Percentiles rank a stretch among this genome's conserved stretches.
Evolutionary conservation across 2,888 invertebrate genomes (phyloP).

Genomic region (Tanypteryx hageni): DNA sequence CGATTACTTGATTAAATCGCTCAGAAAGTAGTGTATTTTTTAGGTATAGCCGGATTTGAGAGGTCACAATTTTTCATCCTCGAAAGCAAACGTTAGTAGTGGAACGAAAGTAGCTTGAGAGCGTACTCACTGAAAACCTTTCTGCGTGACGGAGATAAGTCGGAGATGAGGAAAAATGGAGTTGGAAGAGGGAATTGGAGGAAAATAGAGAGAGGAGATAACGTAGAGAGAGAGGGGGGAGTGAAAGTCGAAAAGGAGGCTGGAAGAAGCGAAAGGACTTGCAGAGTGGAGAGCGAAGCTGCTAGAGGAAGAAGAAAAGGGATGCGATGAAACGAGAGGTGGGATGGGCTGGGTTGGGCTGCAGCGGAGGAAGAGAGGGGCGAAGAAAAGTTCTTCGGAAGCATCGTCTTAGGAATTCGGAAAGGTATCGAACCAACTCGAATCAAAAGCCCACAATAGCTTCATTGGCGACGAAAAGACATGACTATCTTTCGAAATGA

Average conservation of each 20-base stretch:
- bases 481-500: background rate
- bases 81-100: background rate
- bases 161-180: background rate
- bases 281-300: background rate
- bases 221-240: background rate
- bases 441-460: conserved; percentile 16
- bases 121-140: background rate
- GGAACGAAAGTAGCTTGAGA: background rate
- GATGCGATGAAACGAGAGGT: too few species aligned
- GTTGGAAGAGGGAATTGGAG: background rate
- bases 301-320: too few species aligned
- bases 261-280: background rate
- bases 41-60: background rate
- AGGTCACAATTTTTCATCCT: background rate
- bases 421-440: conserved; percentile 1
- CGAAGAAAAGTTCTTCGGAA: background rate
- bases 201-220: background rate
- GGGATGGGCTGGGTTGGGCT: too few species aligned
- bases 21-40: too few species aligned
- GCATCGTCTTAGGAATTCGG: conserved; percentile 1
- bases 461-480: background rate
- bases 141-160: background rate
- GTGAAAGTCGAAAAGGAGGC: background rate
- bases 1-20: too few species aligned
- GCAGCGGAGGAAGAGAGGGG: background rate